phyloP scores from a whole-genome alignment of 2,113 vertebrate species.

The Notiomystis cincta region DNA sequence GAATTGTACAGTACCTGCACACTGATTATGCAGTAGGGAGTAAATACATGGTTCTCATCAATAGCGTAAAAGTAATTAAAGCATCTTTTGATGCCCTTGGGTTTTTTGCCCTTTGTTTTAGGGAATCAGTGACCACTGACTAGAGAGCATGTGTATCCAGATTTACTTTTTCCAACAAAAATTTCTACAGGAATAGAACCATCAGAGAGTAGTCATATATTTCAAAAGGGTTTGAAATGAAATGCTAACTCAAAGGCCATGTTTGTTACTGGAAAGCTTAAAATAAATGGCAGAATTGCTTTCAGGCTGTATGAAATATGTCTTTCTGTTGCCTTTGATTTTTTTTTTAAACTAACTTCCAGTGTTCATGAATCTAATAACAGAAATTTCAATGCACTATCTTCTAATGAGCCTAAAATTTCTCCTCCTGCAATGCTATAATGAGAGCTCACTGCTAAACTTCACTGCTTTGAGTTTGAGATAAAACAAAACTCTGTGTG shows the following conservation, averaged over 20 bases:
- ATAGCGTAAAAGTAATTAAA: neutral
- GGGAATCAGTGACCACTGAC: neutral
- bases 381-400: neutral
- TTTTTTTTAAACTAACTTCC: neutral
- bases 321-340: neutral
- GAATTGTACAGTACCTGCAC: neutral
- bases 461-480: constrained; percentile 7
- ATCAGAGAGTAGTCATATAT: neutral
- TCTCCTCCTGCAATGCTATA: neutral
- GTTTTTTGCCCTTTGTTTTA: neutral
- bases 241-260: neutral
- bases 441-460: constrained; percentile 14
- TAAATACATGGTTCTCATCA: neutral
- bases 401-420: constrained; percentile 11
- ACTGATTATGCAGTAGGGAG: neutral
- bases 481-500: constrained; percentile 26
- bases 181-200: neutral
- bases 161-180: neutral
- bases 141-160: neutral
- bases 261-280: constrained; percentile 2
- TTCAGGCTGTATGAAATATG: neutral
- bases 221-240: constrained; percentile 4
- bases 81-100: neutral
- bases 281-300: neutral
- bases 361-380: neutral